A percentile compares a stretch with the other conserved stretches of the same genome.
Evolutionary conservation across 2,888 invertebrate species (phyloP).

Genomic region (Gymnoscelis rufifasciata): DNA sequence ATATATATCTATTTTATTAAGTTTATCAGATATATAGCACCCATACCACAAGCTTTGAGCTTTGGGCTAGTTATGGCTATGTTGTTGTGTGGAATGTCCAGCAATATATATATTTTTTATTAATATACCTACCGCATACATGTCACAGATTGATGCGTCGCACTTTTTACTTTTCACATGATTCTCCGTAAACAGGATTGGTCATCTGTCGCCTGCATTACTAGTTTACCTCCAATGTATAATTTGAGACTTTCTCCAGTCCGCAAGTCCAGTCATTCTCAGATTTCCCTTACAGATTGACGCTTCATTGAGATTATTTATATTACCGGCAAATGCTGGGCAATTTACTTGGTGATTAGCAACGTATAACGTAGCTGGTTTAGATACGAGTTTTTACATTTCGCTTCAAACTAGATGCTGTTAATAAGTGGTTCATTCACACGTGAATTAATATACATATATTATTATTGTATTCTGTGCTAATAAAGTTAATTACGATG

Average conservation of each 20-base stretch:
- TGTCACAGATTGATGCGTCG: too few relatives aligned
- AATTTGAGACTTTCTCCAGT: slow-evolving; percentile 75
- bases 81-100: too few relatives aligned
- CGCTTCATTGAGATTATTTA: slow-evolving; percentile 51
- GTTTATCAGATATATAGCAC: too few relatives aligned
- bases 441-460: too few relatives aligned
- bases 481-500: too few relatives aligned
- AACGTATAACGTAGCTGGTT: slow-evolving; percentile 1
- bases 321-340: slow-evolving; percentile 29
- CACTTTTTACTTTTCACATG: too few relatives aligned
- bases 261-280: slow-evolving; percentile 37
- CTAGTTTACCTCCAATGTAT: slow-evolving; percentile 67
- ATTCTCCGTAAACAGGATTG: slow-evolving; percentile 1
- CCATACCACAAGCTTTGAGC: too few relatives aligned
- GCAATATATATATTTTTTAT: too few relatives aligned
- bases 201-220: slow-evolving; percentile 49
- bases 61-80: too few relatives aligned
- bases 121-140: too few relatives aligned
- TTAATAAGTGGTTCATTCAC: background rate
- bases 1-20: too few relatives aligned
- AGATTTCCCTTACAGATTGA: slow-evolving; percentile 62
- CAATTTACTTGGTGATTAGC: slow-evolving; percentile 12
- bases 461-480: too few relatives aligned
- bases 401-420: background rate
- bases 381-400: background rate